Evolutionary conservation across 2,113 vertebrate species (phyloP).

Genomic region (Perca flavescens): DNA sequence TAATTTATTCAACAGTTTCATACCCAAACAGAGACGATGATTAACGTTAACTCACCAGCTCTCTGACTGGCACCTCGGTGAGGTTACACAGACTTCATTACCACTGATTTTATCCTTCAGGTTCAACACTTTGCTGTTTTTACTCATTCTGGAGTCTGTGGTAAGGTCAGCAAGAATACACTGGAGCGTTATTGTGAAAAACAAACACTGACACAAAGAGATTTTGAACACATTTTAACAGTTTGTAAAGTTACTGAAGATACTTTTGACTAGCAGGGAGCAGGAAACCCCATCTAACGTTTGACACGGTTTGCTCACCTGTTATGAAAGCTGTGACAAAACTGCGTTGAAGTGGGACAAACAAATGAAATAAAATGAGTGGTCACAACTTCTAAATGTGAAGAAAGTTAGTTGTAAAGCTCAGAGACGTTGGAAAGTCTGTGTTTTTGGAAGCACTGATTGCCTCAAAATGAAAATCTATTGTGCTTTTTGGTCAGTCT

Average conservation of each 20-base stretch:
- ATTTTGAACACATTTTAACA: not conserved
- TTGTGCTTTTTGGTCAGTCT: too few species aligned
- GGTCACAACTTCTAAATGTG: not conserved
- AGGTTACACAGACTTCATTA: constrained; percentile 93
- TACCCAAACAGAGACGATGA: not conserved
- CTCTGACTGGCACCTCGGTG: constrained; percentile 93
- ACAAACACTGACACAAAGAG: not conserved
- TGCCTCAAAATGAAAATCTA: constrained; percentile 76
- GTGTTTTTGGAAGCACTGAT: constrained; percentile 25
- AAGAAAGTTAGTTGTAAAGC: not conserved
- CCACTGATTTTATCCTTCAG: constrained; percentile 95
- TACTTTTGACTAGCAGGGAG: constrained; percentile 20
- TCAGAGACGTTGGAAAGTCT: not conserved
- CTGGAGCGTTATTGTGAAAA: too few species aligned
- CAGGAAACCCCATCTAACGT: constrained; percentile 13
- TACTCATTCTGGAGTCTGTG: constrained; percentile 84
- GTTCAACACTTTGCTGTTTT: constrained; percentile 88
- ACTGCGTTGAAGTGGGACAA: not conserved
- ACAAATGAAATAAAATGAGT: fast-evolving
- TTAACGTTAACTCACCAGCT: constrained; percentile 87
- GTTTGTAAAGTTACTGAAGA: not conserved
- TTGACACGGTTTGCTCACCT: constrained; percentile 48
- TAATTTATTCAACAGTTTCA: not conserved
- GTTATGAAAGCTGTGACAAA: not conserved
- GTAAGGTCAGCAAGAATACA: not conserved